Base-by-base conservation (phyloP, 1,140 invertebrate genomes). In the Spodoptera frugiperda region DNA sequence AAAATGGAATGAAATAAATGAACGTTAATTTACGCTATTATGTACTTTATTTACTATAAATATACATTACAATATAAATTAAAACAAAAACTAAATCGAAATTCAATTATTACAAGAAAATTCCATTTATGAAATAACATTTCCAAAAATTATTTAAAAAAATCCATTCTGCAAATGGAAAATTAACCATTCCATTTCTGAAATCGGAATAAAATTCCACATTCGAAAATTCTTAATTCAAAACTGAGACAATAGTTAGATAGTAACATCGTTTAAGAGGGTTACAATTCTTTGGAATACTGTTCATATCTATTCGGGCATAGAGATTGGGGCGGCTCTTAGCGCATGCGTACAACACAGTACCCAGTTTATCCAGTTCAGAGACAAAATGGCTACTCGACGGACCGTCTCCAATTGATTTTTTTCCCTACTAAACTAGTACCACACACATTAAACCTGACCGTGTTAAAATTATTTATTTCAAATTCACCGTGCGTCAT, bases 321-420 rank as follows among this genome's bases (percentile, higher is more conserved):
- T 67, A 67, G 63, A 67, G 17, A 68, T 78, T 79, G 79, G 82
- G 80, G 75, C 79, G 77, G 79, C 79, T 54, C 73, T 49, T 25
- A 33, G 59, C 83, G 87, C 87, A 88, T 89, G 87, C 87, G 84
- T 79, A 75, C 12, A 39, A 49, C 73, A 30, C 48, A 61, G 61
- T 55, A 30, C 72, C 78, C 78, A 57, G 74, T 70, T 61, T 77
- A 82, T 82, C 82, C 81, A 78, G 79, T 79, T n/a, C 80, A 85
- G 82, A 81, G 53, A 84, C 82, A 89, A 89, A 78, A 89, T 89
- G 88, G 88, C 88, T 75, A 79, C 83, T 46, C 80, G 54, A 65
- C 79, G 76, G 80, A 77, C 79, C 81, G 84, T 85, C 76, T 79
- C 46, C 82, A 82, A 88, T 87, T 88, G 87, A 89, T 88, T 88